These are phyloP conservation scores for Rhynchophorus ferrugineus DNA, from an alignment of 1,140 invertebrate genomes.

Conservation along the genomic window DNA sequence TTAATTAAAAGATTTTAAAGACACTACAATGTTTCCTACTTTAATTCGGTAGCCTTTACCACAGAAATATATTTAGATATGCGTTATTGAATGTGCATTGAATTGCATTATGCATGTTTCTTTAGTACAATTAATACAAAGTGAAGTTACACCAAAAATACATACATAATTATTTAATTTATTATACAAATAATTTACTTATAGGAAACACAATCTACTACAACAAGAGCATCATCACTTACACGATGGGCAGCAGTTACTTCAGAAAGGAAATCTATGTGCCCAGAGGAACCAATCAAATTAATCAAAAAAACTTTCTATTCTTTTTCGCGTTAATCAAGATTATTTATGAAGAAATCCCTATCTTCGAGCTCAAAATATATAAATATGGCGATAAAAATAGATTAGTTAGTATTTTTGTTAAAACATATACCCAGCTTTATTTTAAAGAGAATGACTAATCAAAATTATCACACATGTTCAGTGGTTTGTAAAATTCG, in stretches of 20 bases:
- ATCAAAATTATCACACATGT: conserved; percentile 10
- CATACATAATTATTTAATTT: background rate
- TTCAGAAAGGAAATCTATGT: conserved; percentile 99
- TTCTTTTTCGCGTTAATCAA: conserved; percentile 81
- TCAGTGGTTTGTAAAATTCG: conserved; percentile 21
- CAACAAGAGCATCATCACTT: conserved; percentile 97
- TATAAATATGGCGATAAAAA: conserved; percentile 99
- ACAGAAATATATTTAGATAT: background rate
- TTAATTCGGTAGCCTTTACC: too few relatives aligned
- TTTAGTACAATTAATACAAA: background rate
- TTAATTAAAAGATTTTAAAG: too few relatives aligned
- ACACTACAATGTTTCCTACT: too few relatives aligned
- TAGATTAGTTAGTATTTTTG: conserved; percentile 9
- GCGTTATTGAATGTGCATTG: too few relatives aligned
- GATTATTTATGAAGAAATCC: conserved; percentile 84
- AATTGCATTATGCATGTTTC: too few relatives aligned
- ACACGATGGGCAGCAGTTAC: conserved; percentile 98
- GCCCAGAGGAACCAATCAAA: conserved; percentile 97
- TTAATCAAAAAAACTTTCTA: conserved; percentile 98
- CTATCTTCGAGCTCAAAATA: conserved; percentile 93
- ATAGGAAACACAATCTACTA: conserved; percentile 99
- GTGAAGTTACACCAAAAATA: background rate
- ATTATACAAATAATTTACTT: conserved; percentile 14
- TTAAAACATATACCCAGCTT: background rate
- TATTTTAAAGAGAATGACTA: conserved; percentile 16